These are phyloP conservation scores for Agapetus fuscipes DNA, from an alignment of 2,888 invertebrate genomes.

Conservation along the genomic window DNA sequence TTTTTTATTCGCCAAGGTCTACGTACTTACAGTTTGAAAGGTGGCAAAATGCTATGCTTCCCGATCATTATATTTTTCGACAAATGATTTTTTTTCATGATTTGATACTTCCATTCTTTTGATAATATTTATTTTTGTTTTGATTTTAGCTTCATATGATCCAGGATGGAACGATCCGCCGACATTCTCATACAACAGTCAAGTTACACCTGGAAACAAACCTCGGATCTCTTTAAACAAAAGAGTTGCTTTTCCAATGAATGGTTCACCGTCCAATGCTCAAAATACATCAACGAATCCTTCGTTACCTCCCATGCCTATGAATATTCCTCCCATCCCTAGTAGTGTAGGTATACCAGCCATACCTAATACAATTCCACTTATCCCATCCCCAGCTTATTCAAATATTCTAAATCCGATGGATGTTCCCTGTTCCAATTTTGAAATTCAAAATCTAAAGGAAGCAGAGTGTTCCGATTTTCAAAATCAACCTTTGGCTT, in stretches of 20 bases:
- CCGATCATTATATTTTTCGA: too few species aligned
- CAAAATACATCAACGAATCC: slow-evolving; percentile 11
- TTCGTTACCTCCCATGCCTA: not conserved
- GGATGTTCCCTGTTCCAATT: too few species aligned
- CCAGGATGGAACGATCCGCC: slow-evolving; percentile 53
- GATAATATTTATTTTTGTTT: not conserved
- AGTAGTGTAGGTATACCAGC: not conserved
- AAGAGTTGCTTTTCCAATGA: slow-evolving; percentile 43
- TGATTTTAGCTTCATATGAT: slow-evolving; percentile 27
- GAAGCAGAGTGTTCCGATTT: too few species aligned
- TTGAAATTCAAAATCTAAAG: too few species aligned
- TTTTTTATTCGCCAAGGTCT: too few species aligned
- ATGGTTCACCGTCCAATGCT: slow-evolving; percentile 27
- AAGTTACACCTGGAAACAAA: slow-evolving; percentile 31
- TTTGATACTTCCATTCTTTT: not conserved
- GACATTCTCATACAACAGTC: slow-evolving; percentile 37
- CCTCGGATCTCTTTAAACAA: slow-evolving; percentile 43
- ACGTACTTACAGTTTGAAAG: too few species aligned
- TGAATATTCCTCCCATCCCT: not conserved
- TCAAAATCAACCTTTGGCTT: too few species aligned
- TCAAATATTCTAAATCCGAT: too few species aligned
- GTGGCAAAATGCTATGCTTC: too few species aligned
- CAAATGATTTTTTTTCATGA: too few species aligned
- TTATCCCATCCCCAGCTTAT: not conserved
- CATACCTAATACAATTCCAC: not conserved